Evolutionary conservation across 2,888 invertebrate species (phyloP), one percentile per base, ranked within the genome.

Genomic region (Anorthoa munda): DNA sequence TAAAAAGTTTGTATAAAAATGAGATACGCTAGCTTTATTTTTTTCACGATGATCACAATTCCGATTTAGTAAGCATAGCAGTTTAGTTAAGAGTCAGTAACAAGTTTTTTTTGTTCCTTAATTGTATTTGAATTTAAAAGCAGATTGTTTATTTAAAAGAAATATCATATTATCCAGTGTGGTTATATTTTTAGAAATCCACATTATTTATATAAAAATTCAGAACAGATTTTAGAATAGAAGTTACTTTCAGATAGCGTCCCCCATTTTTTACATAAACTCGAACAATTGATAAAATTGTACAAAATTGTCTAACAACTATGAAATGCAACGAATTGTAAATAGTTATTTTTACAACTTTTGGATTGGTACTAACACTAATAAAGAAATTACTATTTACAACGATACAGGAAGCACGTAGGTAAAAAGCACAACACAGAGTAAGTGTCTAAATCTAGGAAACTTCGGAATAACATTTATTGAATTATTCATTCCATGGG

Each of bases 381-480:
- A 55, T 72, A 77, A 86, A 83, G 60, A 76, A 82, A 85, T 74
- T 17, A 64, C 66, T 85, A 83, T 75, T 70, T 79, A 90, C 87
- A 91, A 89, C 86, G 71, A 82, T 82, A 88, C 75, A 91, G 95
- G 95, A 95, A 95, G 95, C 95, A 93, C 95, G 83, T 79, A 90
- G 91, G 90, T 83, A 90, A 92, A 81, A 94, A 94, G 95, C 95
- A 95, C 95, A 95, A 94, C 95, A 93, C 95, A 91, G 94, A 95
- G 95, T 92, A 83, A 69, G 23, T 64, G 59, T 60, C 78, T 87
- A 88, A 56, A 48, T 26, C 82, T 83, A 85, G 39, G 9, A 4
- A 39, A 39, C 7, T 39, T 39, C 39, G 39, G 39, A 7, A 39
- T 39, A 39, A 39, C 39, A 31, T 31, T 31, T 31, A 31, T 31